Evolutionary conservation across 92 coral and sea anemone species (phyloP), one percentile per base, ranked within the genome.

Genomic region (Siderastrea radians): DNA sequence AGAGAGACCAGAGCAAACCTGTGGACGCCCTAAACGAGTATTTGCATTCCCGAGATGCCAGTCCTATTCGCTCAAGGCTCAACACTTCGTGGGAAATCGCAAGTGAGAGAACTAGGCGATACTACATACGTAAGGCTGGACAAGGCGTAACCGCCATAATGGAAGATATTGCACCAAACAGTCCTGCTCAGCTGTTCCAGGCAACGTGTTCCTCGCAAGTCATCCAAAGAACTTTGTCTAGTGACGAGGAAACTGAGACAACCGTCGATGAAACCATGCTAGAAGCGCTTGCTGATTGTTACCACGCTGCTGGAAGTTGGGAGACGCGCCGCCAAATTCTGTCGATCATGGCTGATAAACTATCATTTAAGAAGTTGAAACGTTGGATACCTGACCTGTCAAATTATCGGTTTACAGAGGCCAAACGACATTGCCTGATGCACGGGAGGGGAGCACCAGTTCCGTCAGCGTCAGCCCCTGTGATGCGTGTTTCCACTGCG

Each of bases 61-160:
- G 94, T 78, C 94, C 88, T 60, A 75, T 91, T 78, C 88, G 88
- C 59, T 90, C 93, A 51, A 90, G 91, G 89, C 85, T 90, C 50
- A 86, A 65, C 87, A 67, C 81, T 81, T 80, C 91, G 48, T 60
- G 82, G 93, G 90, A 86, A 38, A 87, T 46, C 53, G 84, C 91
- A 49, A 81, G 86, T 65, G 93, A 86, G 60, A 90, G 84, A 78
- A 89, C 85, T 13, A 52, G 8, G 55, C 88, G 91, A 15, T 87
- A 75, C 49, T 86, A 86, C 81, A 47, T 80, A 72, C 85, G 91
- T 61, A 86, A 91, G 87, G 91, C 91, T 71, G 84, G 78, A 16
- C 88, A 91, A 83, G 76, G 91, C 81, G 94, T 86, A 48, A 80
- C 80, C 57, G 88, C 94, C 72, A 74, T 91, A 10, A 80, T 91